phyloP scores from a whole-genome alignment of 2,113 vertebrate species.

The Drymodes brunneopygia region DNA sequence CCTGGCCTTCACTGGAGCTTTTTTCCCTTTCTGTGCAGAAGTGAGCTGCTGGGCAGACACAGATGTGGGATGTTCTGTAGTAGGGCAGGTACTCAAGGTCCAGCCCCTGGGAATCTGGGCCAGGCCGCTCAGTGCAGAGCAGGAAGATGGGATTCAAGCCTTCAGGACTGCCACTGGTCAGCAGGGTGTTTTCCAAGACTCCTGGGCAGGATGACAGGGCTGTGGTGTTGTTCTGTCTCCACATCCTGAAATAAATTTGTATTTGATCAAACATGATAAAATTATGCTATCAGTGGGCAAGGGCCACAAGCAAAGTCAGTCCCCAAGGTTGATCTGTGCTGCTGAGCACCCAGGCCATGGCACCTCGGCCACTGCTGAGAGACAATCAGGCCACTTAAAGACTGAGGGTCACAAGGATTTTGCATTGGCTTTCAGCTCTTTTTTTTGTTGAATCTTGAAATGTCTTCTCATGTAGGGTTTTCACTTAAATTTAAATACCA shows the following conservation, averaged over 20 bases:
- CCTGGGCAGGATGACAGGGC: not conserved
- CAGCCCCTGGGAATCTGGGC: not conserved
- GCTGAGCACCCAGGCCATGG: not conserved
- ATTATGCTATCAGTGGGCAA: not conserved
- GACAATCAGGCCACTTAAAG: not conserved
- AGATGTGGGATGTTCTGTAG: not conserved
- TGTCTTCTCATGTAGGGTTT: not conserved
- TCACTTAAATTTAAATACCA: not conserved
- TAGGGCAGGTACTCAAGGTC: not conserved
- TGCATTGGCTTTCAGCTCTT: not conserved
- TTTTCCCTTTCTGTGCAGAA: not conserved
- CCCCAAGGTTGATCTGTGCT: not conserved
- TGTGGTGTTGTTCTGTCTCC: not conserved
- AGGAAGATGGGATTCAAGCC: not conserved
- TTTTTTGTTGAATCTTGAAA: not conserved
- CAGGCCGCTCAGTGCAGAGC: not conserved
- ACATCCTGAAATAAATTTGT: slow-evolving; percentile 20
- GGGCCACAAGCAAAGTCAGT: not conserved
- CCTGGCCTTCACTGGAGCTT: not conserved
- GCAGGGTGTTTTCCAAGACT: not conserved
- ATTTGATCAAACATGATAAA: not conserved
- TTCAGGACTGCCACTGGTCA: not conserved
- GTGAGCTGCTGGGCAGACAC: not conserved
- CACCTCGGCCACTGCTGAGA: fast-evolving
- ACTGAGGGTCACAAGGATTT: not conserved